A percentile compares a stretch with the other conserved stretches of the same genome.
Conservation (phyloP, 1,140 invertebrate species). For the Bombus polaris region DNA sequence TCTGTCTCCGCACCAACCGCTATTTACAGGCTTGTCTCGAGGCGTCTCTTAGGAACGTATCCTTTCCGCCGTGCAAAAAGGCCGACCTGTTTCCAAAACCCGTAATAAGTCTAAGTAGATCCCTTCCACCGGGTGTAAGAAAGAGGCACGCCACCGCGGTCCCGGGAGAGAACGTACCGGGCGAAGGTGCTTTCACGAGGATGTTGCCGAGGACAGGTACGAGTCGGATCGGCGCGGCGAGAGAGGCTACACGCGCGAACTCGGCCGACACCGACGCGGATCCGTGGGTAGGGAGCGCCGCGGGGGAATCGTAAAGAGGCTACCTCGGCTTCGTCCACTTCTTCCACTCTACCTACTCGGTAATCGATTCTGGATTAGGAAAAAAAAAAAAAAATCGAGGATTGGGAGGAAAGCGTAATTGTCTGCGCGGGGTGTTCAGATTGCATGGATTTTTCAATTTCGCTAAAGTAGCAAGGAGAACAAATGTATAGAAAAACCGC, state of each 20-base stretch:
- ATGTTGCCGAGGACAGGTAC: conserved; percentile 71
- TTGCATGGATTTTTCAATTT: no score
- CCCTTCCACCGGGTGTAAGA: conserved; percentile 47
- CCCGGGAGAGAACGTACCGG: conserved; percentile 55
- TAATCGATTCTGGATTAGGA: neutral
- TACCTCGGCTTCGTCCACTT: conserved; percentile 61
- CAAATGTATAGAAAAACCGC: no score
- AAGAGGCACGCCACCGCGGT: conserved; percentile 54
- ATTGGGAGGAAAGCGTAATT: neutral
- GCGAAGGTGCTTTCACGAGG: conserved; percentile 69
- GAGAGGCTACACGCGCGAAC: conserved; percentile 58
- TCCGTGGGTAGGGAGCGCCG: conserved; percentile 73
- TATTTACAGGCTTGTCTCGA: conserved; percentile 7
- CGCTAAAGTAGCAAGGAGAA: no score
- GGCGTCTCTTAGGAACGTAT: conserved; percentile 19
- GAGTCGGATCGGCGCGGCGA: conserved; percentile 47
- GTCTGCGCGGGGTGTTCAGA: no score
- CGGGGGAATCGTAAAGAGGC: conserved; percentile 70
- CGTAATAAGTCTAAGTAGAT: conserved; percentile 71
- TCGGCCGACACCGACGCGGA: conserved; percentile 18
- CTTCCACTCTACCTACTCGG: neutral
- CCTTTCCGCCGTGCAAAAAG: conserved; percentile 36
- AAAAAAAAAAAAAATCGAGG: neutral
- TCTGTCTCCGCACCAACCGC: neutral
- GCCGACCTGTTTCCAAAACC: conserved; percentile 73